Percentiles rank a stretch among this genome's conserved stretches.
Evolutionary conservation across 2,797 vertebrate genomes (phyloP).

Genomic region (Rhinella marina): DNA sequence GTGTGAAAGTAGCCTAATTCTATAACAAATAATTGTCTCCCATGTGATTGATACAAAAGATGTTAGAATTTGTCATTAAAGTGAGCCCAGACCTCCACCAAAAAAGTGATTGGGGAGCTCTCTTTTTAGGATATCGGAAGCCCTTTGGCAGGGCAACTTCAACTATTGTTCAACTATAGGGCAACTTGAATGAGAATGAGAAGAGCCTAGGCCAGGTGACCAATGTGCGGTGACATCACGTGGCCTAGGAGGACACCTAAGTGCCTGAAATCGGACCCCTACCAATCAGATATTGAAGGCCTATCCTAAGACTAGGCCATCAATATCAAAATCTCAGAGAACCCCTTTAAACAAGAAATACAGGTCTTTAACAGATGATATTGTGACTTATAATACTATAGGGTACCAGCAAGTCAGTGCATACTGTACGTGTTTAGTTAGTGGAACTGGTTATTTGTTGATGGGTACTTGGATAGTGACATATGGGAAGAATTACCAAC

Average conservation of each 20-base stretch:
- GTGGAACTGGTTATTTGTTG: not conserved
- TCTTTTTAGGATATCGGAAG: too few relatives aligned
- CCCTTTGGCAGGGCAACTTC: too few relatives aligned
- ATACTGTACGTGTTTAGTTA: not conserved
- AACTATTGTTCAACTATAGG: too few relatives aligned
- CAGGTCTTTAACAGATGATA: not conserved
- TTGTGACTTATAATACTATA: not conserved
- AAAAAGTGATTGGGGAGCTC: too few relatives aligned
- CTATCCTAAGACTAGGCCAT: too few relatives aligned
- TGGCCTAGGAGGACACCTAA: too few relatives aligned
- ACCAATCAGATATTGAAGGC: too few relatives aligned
- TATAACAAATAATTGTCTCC: not conserved
- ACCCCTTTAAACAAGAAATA: conserved; percentile 18
- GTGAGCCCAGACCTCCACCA: not conserved
- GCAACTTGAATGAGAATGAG: not conserved
- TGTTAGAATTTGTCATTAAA: not conserved
- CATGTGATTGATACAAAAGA: not conserved
- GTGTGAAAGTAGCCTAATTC: too few relatives aligned
- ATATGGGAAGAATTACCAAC: not conserved
- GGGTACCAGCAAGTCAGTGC: not conserved
- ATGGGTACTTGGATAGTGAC: not conserved
- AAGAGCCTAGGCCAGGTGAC: not conserved
- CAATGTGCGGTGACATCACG: too few relatives aligned
- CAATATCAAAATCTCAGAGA: too few relatives aligned
- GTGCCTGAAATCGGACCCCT: too few relatives aligned